Evolutionary conservation across 2,113 vertebrate genomes (phyloP), one percentile per base, ranked within the genome.

Genomic region (Anseranas semipalmata): DNA sequence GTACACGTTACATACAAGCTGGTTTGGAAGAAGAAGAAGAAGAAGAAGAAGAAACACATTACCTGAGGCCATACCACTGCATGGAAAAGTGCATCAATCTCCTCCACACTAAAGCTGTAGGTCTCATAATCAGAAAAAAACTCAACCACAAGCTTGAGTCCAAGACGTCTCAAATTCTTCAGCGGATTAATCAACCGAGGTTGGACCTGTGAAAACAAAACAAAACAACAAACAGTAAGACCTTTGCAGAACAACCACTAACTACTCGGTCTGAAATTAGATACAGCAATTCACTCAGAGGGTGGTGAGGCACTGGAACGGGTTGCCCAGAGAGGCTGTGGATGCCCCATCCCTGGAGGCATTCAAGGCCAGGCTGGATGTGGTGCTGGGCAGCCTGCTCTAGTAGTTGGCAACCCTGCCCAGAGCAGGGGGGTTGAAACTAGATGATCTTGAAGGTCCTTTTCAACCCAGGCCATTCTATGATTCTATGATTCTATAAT

Each of bases 21-120:
- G 18, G 24, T 25, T 55, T 63, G 11, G 32, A 85, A 90, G 75
- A 88, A 74, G 7, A 76, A 35, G 17, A 56, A 68, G 7, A 76
- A 35, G 32, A 85, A 90, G 75, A 88, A 74, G 7, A 76, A 35
- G 17, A 56, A 68, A 87, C 33, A 60, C 60, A 18, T 97, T 97
- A 99, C 99, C 98, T 99, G 99, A 93, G 99, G 99, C 99, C 99
- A 99, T 28, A 99, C 97, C 14, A 98, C 98, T n/a, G 98, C 98
- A 68, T 98, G 96, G 89, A 99, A 99, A 74, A 99, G 97, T 2
- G 98, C 99, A 41, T 99, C 99, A n/a, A 99, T 97, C 96, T 99
- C 99, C 74, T 99, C 99, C 9, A 95, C 78, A 71, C 93, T 98
- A 96, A 99, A 99, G 74, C 41, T 97, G 97, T 99, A 99, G 6